Base-by-base conservation (phyloP, 2,113 vertebrate genomes). In the Sapajus apella region DNA sequence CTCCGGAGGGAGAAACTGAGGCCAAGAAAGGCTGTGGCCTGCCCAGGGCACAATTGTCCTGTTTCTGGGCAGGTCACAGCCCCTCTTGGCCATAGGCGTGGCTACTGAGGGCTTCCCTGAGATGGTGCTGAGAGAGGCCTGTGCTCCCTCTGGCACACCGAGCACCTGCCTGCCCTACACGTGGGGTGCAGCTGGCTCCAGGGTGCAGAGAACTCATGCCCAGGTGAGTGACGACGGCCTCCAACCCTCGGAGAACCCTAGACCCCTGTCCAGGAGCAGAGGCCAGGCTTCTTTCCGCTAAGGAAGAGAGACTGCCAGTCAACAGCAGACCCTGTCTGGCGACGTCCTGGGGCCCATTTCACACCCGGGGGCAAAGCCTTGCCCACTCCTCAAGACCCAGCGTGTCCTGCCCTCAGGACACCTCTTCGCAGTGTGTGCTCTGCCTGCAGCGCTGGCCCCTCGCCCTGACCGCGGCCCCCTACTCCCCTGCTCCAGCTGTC, bases 271-370 rank as follows among this genome's bases (percentile, higher is more conserved):
- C 40, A 16, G 37, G 11, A 75, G 45, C 37, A 66, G 30, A 55
- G 77, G 68, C 35, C 13, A 8, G 18, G 30, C 23, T 55, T 6
- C 20, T 45, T 13, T 13, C 21, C 45, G 13, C 10, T 3, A 11
- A 32, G 45, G 73, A n/a, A 30, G n/a, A 75, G 73, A 18, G 70
- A 72, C n/a, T 17, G 18, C 45, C 8, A 37, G 18, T 12, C 8
- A 68, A 14, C 66, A 32, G 2, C 32, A n/a, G 32, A 20, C 14
- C 13, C 83, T 35, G 14, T 61, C 18, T 32, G 20, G 87, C 30
- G 11, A n/a, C 2, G 9, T 16, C n/a, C 35, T 50, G 2, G 8
- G 8, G 3, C 25, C 76, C 3, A n/a, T 16, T 8, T 13, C 43
- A 18, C 55, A 40, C 25, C 23, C 64, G 17, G 3, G 17, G 13